These are phyloP conservation scores for Lobophora halterata DNA, from an alignment of 2,888 invertebrate genomes.

Conservation along the genomic window DNA sequence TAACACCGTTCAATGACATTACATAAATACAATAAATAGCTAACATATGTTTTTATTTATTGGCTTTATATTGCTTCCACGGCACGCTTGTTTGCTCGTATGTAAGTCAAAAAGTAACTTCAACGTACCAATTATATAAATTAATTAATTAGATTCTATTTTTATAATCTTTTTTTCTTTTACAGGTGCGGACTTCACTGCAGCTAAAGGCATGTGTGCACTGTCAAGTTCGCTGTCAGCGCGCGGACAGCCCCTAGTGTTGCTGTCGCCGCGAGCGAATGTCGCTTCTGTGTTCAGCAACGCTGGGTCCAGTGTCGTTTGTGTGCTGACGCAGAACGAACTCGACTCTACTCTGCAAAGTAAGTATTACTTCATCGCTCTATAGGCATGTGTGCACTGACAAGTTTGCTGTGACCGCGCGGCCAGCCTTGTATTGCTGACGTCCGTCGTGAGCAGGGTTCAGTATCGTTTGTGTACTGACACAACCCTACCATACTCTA, in stretches of 20 bases:
- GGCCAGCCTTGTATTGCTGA: too few relatives aligned
- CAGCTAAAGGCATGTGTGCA: conserved; percentile 91
- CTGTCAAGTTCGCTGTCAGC: conserved; percentile 86
- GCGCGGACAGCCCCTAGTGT: conserved; percentile 86
- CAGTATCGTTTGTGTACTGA: neutral
- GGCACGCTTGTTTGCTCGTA: too few relatives aligned
- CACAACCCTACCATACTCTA: too few relatives aligned
- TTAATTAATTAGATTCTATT: neutral
- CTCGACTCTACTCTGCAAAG: conserved; percentile 80
- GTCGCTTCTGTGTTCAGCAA: conserved; percentile 86
- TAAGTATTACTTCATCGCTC: conserved; percentile 32
- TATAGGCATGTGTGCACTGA: too few relatives aligned
- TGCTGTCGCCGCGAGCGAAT: conserved; percentile 84
- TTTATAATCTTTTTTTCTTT: conserved; percentile 1
- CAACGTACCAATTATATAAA: neutral
- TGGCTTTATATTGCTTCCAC: too few relatives aligned
- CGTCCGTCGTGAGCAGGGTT: too few relatives aligned
- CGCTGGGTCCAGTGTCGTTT: conserved; percentile 80
- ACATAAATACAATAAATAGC: too few relatives aligned
- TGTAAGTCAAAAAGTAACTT: too few relatives aligned
- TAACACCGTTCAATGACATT: too few relatives aligned
- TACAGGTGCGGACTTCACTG: conserved; percentile 91
- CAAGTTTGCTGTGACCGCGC: too few relatives aligned
- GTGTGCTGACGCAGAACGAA: conserved; percentile 81
- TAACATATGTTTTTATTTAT: too few relatives aligned